These are phyloP conservation scores for Myripristis jacobus DNA, from an alignment of 2,797 vertebrate genomes.

Conservation along the genomic window DNA sequence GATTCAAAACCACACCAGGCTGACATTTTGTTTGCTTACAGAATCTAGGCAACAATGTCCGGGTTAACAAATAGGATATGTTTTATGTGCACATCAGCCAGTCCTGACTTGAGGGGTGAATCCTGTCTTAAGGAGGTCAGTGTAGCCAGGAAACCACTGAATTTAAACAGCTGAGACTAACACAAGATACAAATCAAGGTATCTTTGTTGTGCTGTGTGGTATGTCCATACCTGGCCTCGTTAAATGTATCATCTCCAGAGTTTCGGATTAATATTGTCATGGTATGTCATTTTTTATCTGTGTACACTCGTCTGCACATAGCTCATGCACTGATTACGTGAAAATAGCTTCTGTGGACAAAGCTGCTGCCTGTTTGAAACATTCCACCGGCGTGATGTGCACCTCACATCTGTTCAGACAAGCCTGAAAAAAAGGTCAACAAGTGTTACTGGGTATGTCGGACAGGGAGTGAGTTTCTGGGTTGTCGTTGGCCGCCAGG, in stretches of 20 bases:
- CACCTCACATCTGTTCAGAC: slow-evolving; percentile 70
- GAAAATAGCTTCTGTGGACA: slow-evolving; percentile 37
- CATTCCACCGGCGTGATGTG: slow-evolving; percentile 72
- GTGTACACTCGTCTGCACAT: slow-evolving; percentile 23
- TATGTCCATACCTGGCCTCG: background rate
- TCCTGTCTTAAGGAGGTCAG: background rate
- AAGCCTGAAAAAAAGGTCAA: slow-evolving; percentile 49
- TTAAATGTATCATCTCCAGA: slow-evolving; percentile 28
- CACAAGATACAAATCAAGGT: background rate
- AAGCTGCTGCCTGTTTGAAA: slow-evolving; percentile 55
- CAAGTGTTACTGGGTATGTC: slow-evolving; percentile 48
- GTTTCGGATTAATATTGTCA: slow-evolving; percentile 12
- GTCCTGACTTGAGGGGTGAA: slow-evolving; percentile 11
- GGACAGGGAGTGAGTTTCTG: background rate
- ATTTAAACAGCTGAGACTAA: background rate
- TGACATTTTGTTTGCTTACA: slow-evolving; percentile 18
- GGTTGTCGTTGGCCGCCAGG: slow-evolving; percentile 54
- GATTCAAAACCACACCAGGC: slow-evolving; percentile 1
- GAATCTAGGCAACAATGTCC: background rate
- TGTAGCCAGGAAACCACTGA: background rate
- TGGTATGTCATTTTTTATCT: slow-evolving; percentile 11
- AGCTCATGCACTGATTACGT: slow-evolving; percentile 19
- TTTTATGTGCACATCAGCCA: background rate
- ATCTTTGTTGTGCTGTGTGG: slow-evolving; percentile 1
- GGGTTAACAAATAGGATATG: background rate